Percentiles rank a stretch among this genome's conserved stretches.
These are phyloP conservation scores for Mormyrus proboscirostris DNA, from an alignment of 2,797 vertebrate species.

Conservation along the genomic window DNA sequence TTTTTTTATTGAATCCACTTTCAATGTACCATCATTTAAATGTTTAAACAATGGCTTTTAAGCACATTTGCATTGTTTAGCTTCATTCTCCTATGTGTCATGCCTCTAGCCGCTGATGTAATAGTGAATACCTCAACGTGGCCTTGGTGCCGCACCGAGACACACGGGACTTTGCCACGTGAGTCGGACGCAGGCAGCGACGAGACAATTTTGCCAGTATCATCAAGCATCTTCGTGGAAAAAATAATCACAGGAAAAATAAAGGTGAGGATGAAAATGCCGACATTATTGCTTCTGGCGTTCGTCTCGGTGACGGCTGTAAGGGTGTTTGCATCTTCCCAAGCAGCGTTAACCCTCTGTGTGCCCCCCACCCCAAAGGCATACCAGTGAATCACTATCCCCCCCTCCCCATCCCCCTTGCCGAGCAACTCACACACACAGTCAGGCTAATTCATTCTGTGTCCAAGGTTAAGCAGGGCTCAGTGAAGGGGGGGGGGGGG, in stretches of 20 bases:
- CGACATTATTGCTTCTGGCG: slow-evolving; percentile 28
- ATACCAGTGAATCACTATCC: slow-evolving; percentile 42
- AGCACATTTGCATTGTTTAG: neutral
- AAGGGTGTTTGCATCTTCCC: slow-evolving; percentile 13
- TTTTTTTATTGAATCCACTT: neutral
- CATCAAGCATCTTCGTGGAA: slow-evolving; percentile 31
- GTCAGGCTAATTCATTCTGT: neutral
- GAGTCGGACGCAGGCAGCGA: slow-evolving; percentile 47
- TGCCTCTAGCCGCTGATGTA: slow-evolving; percentile 45
- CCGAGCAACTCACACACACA: neutral
- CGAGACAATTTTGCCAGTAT: slow-evolving; percentile 45
- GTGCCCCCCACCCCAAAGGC: slow-evolving; percentile 14
- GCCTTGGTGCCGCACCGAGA: slow-evolving; percentile 39
- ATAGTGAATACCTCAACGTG: slow-evolving; percentile 41
- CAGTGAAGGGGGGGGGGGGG: neutral
- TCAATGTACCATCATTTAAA: neutral
- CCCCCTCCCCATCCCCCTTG: slow-evolving; percentile 9
- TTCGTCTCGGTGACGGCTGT: neutral
- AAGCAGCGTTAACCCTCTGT: slow-evolving; percentile 4
- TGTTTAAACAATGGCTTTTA: neutral
- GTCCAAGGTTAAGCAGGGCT: neutral
- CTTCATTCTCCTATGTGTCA: slow-evolving; percentile 36
- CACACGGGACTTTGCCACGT: slow-evolving; percentile 33
- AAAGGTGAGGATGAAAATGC: slow-evolving; percentile 37
- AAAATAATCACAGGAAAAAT: slow-evolving; percentile 43